These are phyloP conservation scores for Drosophila dunni DNA, from an alignment of 1,140 invertebrate genomes.

Conservation along the genomic window DNA sequence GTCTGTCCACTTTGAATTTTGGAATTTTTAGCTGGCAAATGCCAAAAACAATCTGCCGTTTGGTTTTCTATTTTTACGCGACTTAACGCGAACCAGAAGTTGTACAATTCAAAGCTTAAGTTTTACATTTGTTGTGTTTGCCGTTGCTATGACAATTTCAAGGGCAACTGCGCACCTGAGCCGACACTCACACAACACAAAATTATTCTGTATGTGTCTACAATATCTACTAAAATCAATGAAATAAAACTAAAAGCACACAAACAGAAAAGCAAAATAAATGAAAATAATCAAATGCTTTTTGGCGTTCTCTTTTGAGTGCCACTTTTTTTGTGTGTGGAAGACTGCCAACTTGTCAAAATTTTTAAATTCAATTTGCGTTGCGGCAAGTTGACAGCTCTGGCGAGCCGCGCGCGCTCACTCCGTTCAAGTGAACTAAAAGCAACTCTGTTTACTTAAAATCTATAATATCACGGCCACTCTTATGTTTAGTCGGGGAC, in stretches of 20 bases:
- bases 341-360: constrained; percentile 16
- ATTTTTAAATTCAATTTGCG: constrained; percentile 40
- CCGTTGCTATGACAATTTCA: constrained; percentile 47
- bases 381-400: constrained; percentile 19
- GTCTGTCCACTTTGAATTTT: constrained; percentile 29
- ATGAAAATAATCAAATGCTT: constrained; percentile 11
- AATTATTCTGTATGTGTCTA: not conserved
- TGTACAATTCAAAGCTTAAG: constrained; percentile 14
- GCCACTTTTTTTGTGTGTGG: not conserved
- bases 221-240: too few relatives aligned
- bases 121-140: constrained; percentile 35
- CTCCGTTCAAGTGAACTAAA: not conserved
- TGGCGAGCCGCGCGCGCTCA: constrained; percentile 25
- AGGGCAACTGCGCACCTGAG: constrained; percentile 18
- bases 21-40: constrained; percentile 16
- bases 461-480: too few relatives aligned
- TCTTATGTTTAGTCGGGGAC: too few relatives aligned
- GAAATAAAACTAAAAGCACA: not conserved
- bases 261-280: constrained; percentile 1
- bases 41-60: constrained; percentile 10
- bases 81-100: constrained; percentile 13
- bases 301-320: constrained; percentile 14
- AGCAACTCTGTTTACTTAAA: not conserved
- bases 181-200: constrained; percentile 3
- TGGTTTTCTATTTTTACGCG: not conserved